Conservation (phyloP, 2,888 invertebrate genomes). For the Abscondita cerata region DNA sequence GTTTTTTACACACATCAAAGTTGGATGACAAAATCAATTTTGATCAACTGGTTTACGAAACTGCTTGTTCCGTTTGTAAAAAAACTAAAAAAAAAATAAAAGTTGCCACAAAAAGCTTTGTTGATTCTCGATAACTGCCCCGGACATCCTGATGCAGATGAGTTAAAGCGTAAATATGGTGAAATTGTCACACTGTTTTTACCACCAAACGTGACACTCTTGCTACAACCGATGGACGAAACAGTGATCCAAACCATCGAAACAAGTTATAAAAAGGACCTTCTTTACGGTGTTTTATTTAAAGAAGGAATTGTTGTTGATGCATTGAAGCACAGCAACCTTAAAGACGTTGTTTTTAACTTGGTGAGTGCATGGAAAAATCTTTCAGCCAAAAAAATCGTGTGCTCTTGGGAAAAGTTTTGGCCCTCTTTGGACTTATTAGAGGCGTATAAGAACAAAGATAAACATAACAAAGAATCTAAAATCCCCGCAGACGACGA, state of each 20-base stretch:
- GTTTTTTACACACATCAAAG: conserved; percentile 18
- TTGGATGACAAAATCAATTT: conserved; percentile 20
- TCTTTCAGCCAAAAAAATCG: neutral
- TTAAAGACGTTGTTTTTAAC: neutral
- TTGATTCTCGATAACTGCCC: conserved; percentile 20
- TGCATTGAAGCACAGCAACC: neutral
- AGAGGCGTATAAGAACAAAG: too few relatives aligned
- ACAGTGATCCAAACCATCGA: conserved; percentile 18
- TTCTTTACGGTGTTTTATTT: conserved; percentile 1
- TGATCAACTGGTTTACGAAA: conserved; percentile 15
- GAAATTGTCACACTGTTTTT: conserved; percentile 7
- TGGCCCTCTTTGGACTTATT: too few relatives aligned
- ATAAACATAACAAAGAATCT: too few relatives aligned
- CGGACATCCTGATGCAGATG: neutral
- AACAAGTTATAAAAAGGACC: conserved; percentile 14
- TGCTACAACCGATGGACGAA: conserved; percentile 18
- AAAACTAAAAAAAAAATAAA: conserved; percentile 9
- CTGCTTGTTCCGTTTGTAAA: conserved; percentile 11
- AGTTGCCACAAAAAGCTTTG: conserved; percentile 12
- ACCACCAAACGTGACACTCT: conserved; percentile 13
- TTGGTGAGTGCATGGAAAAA: neutral
- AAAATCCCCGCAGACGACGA: too few relatives aligned
- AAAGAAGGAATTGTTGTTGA: neutral
- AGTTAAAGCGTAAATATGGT: conserved; percentile 9
- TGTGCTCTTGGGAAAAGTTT: neutral